A percentile compares a stretch with the other conserved stretches of the same genome.
Evolutionary conservation across 1,140 invertebrate genomes (phyloP).

Genomic region (Drosophila sulfurigaster): DNA sequence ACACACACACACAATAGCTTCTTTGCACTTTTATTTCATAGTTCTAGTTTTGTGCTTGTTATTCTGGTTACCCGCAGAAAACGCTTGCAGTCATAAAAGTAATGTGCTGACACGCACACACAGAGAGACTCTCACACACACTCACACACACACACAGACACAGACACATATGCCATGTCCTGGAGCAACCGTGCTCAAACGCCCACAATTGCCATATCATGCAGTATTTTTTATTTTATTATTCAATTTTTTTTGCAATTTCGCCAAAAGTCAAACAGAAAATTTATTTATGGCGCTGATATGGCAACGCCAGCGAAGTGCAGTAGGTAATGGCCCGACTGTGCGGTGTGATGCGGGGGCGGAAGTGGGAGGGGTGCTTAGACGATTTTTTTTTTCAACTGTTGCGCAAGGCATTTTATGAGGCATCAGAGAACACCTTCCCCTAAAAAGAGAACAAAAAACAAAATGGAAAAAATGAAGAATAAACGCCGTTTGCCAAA

Average conservation of each 20-base stretch:
- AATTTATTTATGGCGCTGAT: slow-evolving; percentile 70
- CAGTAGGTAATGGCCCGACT: slow-evolving; percentile 23
- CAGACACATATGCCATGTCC: slow-evolving; percentile 10
- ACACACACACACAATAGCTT: slow-evolving; percentile 4
- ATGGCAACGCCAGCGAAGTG: slow-evolving; percentile 49
- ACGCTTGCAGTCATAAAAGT: slow-evolving; percentile 38
- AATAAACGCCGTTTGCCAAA: slow-evolving; percentile 28
- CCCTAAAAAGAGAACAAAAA: neutral
- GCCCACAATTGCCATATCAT: slow-evolving; percentile 26
- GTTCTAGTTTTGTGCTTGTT: slow-evolving; percentile 7
- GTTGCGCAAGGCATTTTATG: slow-evolving; percentile 60
- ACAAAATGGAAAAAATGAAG: slow-evolving; percentile 2
- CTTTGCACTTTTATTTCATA: slow-evolving; percentile 19
- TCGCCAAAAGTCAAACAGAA: slow-evolving; percentile 57
- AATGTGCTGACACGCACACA: slow-evolving; percentile 23
- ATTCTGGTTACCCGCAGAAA: slow-evolving; percentile 18
- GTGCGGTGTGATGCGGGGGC: neutral
- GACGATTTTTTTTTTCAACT: slow-evolving; percentile 72
- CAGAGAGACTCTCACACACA: slow-evolving; percentile 19
- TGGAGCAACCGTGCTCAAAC: slow-evolving; percentile 10
- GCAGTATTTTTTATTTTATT: slow-evolving; percentile 16
- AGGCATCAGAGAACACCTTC: slow-evolving; percentile 37
- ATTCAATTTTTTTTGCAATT: slow-evolving; percentile 45
- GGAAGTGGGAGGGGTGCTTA: slow-evolving; percentile 40
- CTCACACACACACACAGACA: neutral